Percentiles rank a stretch among this genome's conserved stretches.
Evolutionary conservation across 1,140 invertebrate species (phyloP).

Genomic region (Meloidogyne chitwoodi): DNA sequence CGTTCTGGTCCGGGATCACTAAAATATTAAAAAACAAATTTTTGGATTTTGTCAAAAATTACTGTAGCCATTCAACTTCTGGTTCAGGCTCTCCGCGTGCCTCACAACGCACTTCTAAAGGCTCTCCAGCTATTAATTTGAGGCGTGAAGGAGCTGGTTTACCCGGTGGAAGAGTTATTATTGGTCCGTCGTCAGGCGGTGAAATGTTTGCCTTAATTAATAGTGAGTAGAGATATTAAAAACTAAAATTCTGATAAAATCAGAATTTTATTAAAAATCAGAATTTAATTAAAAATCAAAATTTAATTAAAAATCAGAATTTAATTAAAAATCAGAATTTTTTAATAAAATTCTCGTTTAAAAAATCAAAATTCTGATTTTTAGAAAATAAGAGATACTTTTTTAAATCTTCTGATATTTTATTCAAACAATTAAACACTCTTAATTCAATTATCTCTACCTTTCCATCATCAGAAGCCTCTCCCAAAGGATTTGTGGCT

Average conservation of each 20-base stretch:
- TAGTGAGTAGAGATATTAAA: neutral
- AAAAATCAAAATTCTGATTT: slow-evolving; percentile 35
- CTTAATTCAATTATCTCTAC: slow-evolving; percentile 33
- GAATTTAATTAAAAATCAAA: too few relatives aligned
- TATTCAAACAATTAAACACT: too few relatives aligned
- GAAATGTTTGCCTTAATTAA: slow-evolving; percentile 6
- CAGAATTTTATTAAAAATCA: too few relatives aligned
- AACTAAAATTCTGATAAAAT: neutral
- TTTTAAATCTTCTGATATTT: neutral
- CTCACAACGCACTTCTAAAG: slow-evolving; percentile 57
- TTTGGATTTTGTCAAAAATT: slow-evolving; percentile 6
- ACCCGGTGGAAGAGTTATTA: slow-evolving; percentile 30
- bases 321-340: neutral
- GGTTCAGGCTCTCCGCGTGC: slow-evolving; percentile 57
- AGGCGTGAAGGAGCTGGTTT: slow-evolving; percentile 12
- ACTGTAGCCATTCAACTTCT: slow-evolving; percentile 60
- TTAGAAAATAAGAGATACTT: neutral
- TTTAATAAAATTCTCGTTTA: slow-evolving; percentile 17
- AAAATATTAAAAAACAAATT: neutral
- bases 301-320: neutral
- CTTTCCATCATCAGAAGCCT: slow-evolving; percentile 53
- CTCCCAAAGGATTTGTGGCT: slow-evolving; percentile 51
- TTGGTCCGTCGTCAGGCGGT: slow-evolving; percentile 24
- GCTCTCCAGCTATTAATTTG: slow-evolving; percentile 50
- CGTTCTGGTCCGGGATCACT: slow-evolving; percentile 58